phyloP scores from a whole-genome alignment of 2,797 vertebrate species.

The Psittacula echo region DNA sequence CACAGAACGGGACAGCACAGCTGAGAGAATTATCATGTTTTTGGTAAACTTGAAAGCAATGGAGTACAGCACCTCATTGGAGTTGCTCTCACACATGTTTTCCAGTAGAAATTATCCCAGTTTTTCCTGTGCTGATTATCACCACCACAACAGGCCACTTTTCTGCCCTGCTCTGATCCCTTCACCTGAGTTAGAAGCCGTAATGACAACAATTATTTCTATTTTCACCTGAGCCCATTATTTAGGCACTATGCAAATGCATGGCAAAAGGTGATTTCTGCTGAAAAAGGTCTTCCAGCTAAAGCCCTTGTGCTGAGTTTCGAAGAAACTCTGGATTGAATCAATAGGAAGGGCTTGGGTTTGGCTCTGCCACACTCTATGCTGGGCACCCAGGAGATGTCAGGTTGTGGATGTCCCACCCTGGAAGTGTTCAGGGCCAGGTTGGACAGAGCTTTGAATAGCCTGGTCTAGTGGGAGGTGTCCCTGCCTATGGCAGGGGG shows the following conservation, averaged over 20 bases:
- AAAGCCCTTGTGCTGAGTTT: background rate
- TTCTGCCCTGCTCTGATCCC: background rate
- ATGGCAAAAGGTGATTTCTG: background rate
- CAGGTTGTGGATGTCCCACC: background rate
- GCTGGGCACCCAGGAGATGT: background rate
- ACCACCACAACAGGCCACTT: background rate
- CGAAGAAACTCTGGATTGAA: background rate
- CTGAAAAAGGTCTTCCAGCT: background rate
- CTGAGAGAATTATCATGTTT: background rate
- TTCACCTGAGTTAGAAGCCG: background rate
- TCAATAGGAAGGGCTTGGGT: background rate
- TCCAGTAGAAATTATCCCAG: background rate
- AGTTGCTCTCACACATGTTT: background rate
- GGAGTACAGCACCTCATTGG: background rate
- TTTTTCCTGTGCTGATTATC: background rate
- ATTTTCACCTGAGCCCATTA: background rate
- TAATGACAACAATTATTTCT: background rate
- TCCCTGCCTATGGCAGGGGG: background rate
- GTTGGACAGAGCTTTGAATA: background rate
- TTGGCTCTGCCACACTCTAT: background rate
- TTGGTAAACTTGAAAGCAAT: slow-evolving; percentile 2
- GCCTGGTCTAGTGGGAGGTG: background rate
- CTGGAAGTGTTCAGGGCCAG: background rate
- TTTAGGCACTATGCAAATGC: background rate
- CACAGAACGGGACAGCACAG: background rate